These are phyloP conservation scores for Anthonomus grandis DNA, from an alignment of 1,140 invertebrate genomes.

Conservation along the genomic window DNA sequence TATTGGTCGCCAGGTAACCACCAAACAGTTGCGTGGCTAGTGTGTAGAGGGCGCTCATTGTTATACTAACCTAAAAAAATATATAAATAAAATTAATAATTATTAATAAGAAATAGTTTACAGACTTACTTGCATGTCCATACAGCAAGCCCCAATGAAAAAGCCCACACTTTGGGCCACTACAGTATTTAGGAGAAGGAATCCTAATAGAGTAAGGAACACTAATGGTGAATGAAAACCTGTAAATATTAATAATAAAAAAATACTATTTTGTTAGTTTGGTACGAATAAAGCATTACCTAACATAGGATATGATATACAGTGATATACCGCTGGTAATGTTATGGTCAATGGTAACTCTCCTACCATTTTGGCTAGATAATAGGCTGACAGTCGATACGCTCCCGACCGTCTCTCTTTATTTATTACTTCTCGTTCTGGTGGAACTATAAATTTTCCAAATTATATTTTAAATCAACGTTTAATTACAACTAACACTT, in stretches of 20 bases:
- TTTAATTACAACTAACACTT: conserved; percentile 24
- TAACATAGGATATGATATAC: conserved; percentile 78
- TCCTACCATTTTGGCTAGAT: conserved; percentile 81
- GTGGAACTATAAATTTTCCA: conserved; percentile 63
- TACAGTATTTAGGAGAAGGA: conserved; percentile 72
- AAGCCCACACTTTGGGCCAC: conserved; percentile 83
- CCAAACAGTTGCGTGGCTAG: conserved; percentile 78
- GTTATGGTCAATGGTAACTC: conserved; percentile 76
- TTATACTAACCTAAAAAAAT: conserved; percentile 57
- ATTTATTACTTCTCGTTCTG: conserved; percentile 77
- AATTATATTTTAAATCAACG: background rate
- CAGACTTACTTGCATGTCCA: conserved; percentile 68
- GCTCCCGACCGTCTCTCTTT: conserved; percentile 80
- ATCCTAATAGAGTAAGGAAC: conserved; percentile 69
- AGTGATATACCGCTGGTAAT: conserved; percentile 74
- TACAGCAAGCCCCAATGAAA: conserved; percentile 77
- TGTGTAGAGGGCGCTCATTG: conserved; percentile 76
- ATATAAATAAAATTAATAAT: conserved; percentile 1
- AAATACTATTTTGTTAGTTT: no score
- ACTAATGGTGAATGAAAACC: conserved; percentile 58
- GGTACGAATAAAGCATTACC: conserved; percentile 43
- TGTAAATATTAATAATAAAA: conserved; percentile 25
- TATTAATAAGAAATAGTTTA: background rate
- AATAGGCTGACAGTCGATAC: conserved; percentile 81
- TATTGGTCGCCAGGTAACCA: conserved; percentile 75